A percentile compares a stretch with the other conserved stretches of the same genome.
These are phyloP conservation scores for Apostichopus parvimensis DNA, from an alignment of 35 echinoderm and acorn worm genomes.

Conservation along the genomic window DNA sequence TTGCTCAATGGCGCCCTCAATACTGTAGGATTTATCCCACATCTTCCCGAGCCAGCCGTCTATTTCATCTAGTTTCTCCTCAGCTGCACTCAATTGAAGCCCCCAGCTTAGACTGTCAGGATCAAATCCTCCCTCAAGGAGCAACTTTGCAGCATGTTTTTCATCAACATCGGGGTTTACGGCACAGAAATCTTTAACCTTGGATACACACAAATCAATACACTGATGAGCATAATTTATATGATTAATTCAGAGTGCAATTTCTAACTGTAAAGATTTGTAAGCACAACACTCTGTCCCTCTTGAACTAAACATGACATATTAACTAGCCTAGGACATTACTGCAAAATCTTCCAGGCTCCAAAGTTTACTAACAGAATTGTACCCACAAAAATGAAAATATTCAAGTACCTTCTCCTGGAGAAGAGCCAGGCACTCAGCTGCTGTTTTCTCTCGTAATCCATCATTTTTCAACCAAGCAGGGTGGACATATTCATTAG, in stretches of 20 bases:
- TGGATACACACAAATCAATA: background rate
- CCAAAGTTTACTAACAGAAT: no score
- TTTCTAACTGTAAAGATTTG: no score
- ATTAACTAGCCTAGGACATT: no score
- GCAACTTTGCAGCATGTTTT: background rate
- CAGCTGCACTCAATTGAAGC: background rate
- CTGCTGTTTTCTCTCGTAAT: background rate
- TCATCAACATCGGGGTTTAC: background rate
- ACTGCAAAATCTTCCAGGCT: no score
- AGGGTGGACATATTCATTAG: background rate
- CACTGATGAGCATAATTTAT: background rate
- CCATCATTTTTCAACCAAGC: constrained; percentile 14
- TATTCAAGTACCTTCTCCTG: background rate
- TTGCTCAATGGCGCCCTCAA: background rate
- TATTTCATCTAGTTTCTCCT: background rate
- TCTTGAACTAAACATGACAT: no score
- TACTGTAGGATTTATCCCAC: background rate
- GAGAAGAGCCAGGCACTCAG: background rate
- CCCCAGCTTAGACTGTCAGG: background rate
- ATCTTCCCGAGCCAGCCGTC: background rate
- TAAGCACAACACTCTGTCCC: no score
- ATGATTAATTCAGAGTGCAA: no score
- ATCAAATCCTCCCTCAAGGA: background rate
- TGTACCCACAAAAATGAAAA: no score
- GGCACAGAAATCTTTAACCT: constrained; percentile 4